phyloP scores from a whole-genome alignment of 2,888 invertebrate genomes.

The Cryptocheilus praepositus region DNA sequence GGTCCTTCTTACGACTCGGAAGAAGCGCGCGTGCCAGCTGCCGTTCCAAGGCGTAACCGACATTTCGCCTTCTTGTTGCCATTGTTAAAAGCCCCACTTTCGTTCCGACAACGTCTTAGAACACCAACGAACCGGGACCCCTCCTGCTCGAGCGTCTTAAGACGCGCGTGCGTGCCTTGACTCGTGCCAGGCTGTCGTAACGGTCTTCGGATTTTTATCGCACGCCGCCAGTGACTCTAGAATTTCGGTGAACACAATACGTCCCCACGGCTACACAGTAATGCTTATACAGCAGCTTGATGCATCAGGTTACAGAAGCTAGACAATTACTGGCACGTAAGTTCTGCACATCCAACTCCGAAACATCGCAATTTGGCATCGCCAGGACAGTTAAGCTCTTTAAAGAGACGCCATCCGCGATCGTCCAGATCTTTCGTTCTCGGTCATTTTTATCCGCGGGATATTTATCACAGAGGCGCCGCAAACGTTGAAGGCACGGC shows the following conservation, averaged over 20 bases:
- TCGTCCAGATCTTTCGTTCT: neutral
- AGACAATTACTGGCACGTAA: too few relatives aligned
- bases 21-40: conserved; percentile 73
- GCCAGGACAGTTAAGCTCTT: too few relatives aligned
- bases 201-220: conserved; percentile 43
- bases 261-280: too few relatives aligned
- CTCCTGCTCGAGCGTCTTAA: conserved; percentile 67
- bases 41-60: conserved; percentile 73
- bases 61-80: conserved; percentile 72
- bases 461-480: conserved; percentile 20
- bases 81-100: conserved; percentile 61
- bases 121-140: conserved; percentile 48
- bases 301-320: too few relatives aligned
- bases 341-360: too few relatives aligned
- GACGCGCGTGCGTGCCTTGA: conserved; percentile 44
- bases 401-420: conserved; percentile 2
- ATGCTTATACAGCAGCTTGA: too few relatives aligned
- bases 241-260: too few relatives aligned
- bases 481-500: too few relatives aligned
- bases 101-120: conserved; percentile 66
- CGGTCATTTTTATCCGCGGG: conserved; percentile 13
- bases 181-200: conserved; percentile 57
- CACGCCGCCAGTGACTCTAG: too few relatives aligned
- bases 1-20: conserved; percentile 54
- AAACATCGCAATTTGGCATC: too few relatives aligned